A percentile compares a stretch with the other conserved stretches of the same genome.
phyloP scores from a whole-genome alignment of 2,797 vertebrate species.

The Sebastolobus alascanus region DNA sequence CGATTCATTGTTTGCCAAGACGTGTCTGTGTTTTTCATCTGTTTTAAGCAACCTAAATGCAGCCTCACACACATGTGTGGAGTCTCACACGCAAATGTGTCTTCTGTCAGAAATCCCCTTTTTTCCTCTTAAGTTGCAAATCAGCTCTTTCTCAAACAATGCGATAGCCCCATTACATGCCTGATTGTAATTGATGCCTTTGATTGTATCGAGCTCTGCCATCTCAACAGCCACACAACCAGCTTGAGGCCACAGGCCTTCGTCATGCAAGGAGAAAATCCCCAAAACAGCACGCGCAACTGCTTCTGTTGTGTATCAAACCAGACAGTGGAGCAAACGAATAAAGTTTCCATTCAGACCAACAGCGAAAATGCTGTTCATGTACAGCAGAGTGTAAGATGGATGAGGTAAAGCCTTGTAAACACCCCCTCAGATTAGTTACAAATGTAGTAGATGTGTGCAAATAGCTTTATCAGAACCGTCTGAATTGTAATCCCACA shows the following conservation, averaged over 20 bases:
- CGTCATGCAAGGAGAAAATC: slow-evolving; percentile 32
- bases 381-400: slow-evolving; percentile 15
- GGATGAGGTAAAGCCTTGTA: slow-evolving; percentile 14
- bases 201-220: slow-evolving; percentile 54
- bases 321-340: slow-evolving; percentile 32
- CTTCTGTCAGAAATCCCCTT: slow-evolving; percentile 23
- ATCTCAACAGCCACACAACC: slow-evolving; percentile 8
- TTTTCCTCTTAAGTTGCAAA: not conserved
- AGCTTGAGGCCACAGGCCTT: slow-evolving; percentile 25
- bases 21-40: slow-evolving; percentile 49
- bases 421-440: not conserved
- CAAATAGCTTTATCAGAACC: not conserved
- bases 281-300: slow-evolving; percentile 44
- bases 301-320: slow-evolving; percentile 63
- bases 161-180: slow-evolving; percentile 43
- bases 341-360: slow-evolving; percentile 39
- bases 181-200: slow-evolving; percentile 67
- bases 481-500: not conserved
- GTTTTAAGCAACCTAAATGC: slow-evolving; percentile 28
- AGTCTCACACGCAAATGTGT: slow-evolving; percentile 42
- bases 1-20: slow-evolving; percentile 51
- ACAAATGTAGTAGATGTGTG: not conserved
- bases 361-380: slow-evolving; percentile 19
- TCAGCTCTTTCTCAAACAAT: slow-evolving; percentile 49
- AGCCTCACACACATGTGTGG: slow-evolving; percentile 38